These are phyloP conservation scores for Metellina segmentata DNA, from an alignment of 2,888 invertebrate genomes.

Conservation along the genomic window DNA sequence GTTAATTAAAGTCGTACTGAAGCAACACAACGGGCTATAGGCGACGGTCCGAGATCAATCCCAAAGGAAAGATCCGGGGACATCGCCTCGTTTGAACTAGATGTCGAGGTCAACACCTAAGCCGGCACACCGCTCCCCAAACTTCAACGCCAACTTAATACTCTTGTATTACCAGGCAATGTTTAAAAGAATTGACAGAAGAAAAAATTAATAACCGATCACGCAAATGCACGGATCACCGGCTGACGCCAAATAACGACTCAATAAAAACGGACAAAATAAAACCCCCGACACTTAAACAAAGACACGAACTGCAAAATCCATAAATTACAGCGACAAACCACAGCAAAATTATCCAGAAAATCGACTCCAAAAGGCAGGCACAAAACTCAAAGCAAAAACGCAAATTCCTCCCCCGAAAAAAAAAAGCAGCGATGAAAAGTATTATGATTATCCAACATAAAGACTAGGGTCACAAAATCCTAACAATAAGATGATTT, in stretches of 20 bases:
- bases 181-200: neutral
- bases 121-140: too few species aligned
- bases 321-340: neutral
- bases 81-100: too few species aligned
- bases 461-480: neutral
- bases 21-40: too few species aligned
- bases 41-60: too few species aligned
- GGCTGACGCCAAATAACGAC: neutral
- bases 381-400: neutral
- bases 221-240: neutral
- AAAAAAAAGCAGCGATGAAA: neutral
- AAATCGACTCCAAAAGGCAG: neutral
- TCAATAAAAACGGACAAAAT: neutral
- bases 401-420: neutral
- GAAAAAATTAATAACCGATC: slow-evolving; percentile 13
- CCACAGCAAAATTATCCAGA: neutral
- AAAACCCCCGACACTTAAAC: neutral
- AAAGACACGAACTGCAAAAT: neutral
- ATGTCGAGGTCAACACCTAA: too few species aligned
- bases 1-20: too few species aligned
- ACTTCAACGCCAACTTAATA: too few species aligned
- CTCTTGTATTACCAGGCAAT: too few species aligned
- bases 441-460: neutral
- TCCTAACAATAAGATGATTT: slow-evolving; percentile 2
- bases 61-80: too few species aligned